Conservation (phyloP, 35 echinoderm and acorn worm genomes). For the Nesometra sesokonis region DNA sequence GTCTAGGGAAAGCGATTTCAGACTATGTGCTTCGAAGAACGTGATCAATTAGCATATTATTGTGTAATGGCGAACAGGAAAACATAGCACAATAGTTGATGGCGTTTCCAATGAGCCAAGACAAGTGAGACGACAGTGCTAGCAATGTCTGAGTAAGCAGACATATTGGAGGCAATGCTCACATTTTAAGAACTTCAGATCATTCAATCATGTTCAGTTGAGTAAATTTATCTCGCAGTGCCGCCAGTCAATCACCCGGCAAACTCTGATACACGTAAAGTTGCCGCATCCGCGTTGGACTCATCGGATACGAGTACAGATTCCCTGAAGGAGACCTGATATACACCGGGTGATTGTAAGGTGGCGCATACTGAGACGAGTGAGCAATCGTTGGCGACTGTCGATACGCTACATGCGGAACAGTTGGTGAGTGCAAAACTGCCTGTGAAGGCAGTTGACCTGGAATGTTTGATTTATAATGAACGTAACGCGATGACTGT, state of each 20-base stretch:
- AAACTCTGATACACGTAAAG: constrained; percentile 51
- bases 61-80: too few relatives aligned
- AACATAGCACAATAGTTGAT: not conserved
- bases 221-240: not conserved
- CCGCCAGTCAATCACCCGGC: constrained; percentile 4
- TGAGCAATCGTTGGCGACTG: constrained; percentile 41
- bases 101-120: not conserved
- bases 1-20: too few relatives aligned
- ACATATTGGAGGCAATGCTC: not conserved
- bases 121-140: too few relatives aligned
- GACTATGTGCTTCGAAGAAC: too few relatives aligned
- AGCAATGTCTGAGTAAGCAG: not conserved
- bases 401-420: constrained; percentile 48
- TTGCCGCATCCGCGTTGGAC: constrained; percentile 60
- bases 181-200: not conserved
- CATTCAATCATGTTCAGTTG: not conserved
- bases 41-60: too few relatives aligned
- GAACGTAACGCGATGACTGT: constrained; percentile 49
- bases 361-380: constrained; percentile 46
- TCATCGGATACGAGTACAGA: constrained; percentile 89
- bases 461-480: constrained; percentile 62
- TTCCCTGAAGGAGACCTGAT: constrained; percentile 85
- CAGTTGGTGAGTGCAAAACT: constrained; percentile 67
- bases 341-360: constrained; percentile 65
- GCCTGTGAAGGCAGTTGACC: constrained; percentile 41